These are phyloP conservation scores for Ictidomys tridecemlineatus DNA, from an alignment of 2,113 vertebrate genomes.

Conservation along the genomic window DNA sequence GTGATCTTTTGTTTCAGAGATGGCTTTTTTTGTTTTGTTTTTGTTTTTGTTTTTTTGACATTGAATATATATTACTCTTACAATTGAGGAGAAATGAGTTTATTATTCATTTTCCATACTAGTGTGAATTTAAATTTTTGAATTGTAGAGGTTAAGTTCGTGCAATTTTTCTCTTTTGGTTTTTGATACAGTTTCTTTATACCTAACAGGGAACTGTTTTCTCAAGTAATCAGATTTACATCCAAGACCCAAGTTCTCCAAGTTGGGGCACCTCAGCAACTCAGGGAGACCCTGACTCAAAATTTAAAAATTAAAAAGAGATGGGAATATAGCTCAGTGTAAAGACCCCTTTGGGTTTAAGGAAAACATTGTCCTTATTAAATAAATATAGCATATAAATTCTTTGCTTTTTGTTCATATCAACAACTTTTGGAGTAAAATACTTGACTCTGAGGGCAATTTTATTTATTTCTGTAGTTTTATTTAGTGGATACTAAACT, in stretches of 20 bases:
- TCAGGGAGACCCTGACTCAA: too few species aligned
- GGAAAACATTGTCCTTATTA: slow-evolving; percentile 50
- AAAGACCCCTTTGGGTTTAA: too few species aligned
- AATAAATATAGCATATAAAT: slow-evolving; percentile 48
- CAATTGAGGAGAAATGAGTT: not conserved
- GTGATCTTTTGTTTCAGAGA: slow-evolving; percentile 67
- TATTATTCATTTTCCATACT: slow-evolving; percentile 2
- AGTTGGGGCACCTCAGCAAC: too few species aligned
- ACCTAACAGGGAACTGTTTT: slow-evolving; percentile 54
- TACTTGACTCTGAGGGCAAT: slow-evolving; percentile 24
- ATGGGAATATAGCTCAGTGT: too few species aligned
- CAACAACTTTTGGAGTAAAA: slow-evolving; percentile 46
- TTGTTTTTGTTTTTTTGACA: slow-evolving; percentile 34
- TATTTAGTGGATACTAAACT: slow-evolving; percentile 4
- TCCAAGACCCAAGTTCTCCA: not conserved
- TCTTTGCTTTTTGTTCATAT: not conserved
- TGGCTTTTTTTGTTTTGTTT: not conserved
- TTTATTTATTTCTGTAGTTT: slow-evolving; percentile 53
- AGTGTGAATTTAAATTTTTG: slow-evolving; percentile 56
- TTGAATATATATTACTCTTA: slow-evolving; percentile 22
- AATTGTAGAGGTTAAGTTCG: slow-evolving; percentile 48
- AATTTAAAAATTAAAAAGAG: too few species aligned
- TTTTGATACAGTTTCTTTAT: slow-evolving; percentile 48
- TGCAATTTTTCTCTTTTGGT: not conserved
- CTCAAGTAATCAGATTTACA: slow-evolving; percentile 32